These are phyloP conservation scores for Bolinopsis microptera DNA, from an alignment of 37 sponge, comb jelly and placozoan genomes.

Conservation along the genomic window DNA sequence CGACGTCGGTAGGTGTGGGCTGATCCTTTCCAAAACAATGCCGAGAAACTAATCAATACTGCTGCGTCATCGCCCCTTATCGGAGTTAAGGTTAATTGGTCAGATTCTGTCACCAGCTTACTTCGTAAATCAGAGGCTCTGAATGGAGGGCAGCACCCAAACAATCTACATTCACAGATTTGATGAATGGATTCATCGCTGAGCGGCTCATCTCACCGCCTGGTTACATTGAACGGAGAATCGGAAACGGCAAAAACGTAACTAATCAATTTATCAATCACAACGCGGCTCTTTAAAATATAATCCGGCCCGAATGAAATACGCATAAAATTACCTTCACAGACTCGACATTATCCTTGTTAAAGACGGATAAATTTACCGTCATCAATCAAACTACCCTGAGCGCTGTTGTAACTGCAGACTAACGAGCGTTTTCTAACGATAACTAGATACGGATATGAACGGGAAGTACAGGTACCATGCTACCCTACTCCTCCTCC, in stretches of 20 bases:
- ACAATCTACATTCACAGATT: background rate
- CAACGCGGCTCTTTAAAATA: background rate
- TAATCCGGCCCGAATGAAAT: background rate
- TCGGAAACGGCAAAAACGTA: background rate
- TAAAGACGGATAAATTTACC: background rate
- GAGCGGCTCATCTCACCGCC: background rate
- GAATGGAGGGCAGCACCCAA: background rate
- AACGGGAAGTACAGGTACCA: background rate
- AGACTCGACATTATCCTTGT: background rate
- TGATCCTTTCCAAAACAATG: background rate
- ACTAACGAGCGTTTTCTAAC: background rate
- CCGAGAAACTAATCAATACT: background rate
- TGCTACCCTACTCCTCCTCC: background rate
- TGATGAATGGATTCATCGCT: background rate
- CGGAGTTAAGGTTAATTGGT: background rate
- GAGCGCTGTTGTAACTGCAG: background rate
- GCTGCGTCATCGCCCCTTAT: background rate
- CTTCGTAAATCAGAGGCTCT: background rate
- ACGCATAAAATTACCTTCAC: background rate
- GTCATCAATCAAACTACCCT: background rate
- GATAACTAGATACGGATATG: background rate
- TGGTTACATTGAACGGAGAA: background rate
- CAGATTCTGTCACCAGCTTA: background rate
- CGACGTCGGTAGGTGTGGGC: background rate
- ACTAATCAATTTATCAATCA: background rate